These are phyloP conservation scores for Cyanistes caeruleus DNA, from an alignment of 2,113 vertebrate species.

Conservation along the genomic window DNA sequence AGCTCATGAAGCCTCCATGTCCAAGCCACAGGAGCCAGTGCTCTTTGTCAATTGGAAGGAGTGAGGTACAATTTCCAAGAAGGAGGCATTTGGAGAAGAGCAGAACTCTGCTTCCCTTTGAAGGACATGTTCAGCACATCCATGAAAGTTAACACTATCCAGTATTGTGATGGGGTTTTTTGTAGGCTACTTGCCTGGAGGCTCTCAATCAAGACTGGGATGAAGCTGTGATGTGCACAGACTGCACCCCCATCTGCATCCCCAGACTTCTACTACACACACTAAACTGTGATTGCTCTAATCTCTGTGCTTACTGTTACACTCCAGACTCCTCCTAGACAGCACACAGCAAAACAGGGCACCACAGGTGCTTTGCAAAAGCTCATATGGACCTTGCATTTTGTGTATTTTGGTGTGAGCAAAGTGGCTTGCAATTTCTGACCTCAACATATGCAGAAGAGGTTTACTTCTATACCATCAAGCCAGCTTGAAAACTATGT, in stretches of 20 bases:
- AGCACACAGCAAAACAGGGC: background rate
- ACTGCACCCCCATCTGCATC: background rate
- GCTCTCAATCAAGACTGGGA: background rate
- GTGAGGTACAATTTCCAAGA: background rate
- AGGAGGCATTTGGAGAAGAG: background rate
- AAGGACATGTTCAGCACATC: background rate
- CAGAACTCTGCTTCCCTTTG: background rate
- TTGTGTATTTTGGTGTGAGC: background rate
- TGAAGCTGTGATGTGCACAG: background rate
- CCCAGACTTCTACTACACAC: background rate
- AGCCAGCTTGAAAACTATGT: background rate
- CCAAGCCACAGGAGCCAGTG: background rate
- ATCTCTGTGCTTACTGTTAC: background rate
- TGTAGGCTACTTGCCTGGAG: background rate
- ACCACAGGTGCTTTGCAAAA: background rate
- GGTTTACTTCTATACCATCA: background rate
- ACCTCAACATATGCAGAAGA: background rate
- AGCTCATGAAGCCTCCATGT: background rate
- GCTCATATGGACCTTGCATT: background rate
- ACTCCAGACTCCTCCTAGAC: background rate
- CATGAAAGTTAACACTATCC: accelerated
- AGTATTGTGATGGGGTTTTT: background rate
- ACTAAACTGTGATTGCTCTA: accelerated
- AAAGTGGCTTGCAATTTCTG: background rate
- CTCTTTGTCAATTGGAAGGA: background rate